These are phyloP conservation scores for Falco novaeseelandiae DNA, from an alignment of 2,797 vertebrate species.

Conservation along the genomic window DNA sequence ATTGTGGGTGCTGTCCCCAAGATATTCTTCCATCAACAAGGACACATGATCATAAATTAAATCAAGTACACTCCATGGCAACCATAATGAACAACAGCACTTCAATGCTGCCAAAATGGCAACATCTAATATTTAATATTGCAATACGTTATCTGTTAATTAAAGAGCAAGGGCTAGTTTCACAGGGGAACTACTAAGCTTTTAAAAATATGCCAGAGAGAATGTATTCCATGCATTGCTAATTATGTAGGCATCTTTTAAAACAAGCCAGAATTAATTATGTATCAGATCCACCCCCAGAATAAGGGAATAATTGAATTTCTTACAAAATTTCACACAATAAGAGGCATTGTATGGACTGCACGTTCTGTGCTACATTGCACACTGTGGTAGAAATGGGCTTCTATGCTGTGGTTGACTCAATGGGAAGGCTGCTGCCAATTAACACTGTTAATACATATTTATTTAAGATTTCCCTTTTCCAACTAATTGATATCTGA, in stretches of 20 bases:
- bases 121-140: conserved; percentile 41
- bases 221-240: conserved; percentile 21
- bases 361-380: background rate
- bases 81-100: conserved; percentile 19
- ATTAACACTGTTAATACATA: conserved; percentile 56
- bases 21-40: conserved; percentile 19
- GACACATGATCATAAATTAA: conserved; percentile 8
- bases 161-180: conserved; percentile 57
- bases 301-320: conserved; percentile 34
- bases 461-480: conserved; percentile 64
- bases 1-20: conserved; percentile 20
- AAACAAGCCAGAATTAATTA: conserved; percentile 41
- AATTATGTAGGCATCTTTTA: conserved; percentile 29
- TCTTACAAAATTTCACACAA: background rate
- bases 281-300: background rate
- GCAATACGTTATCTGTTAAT: conserved; percentile 42
- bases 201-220: conserved; percentile 38
- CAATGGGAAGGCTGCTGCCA: conserved; percentile 9
- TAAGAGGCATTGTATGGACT: background rate
- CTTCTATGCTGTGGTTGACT: background rate
- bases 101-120: conserved; percentile 37
- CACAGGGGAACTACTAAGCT: conserved; percentile 25
- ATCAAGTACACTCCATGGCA: background rate
- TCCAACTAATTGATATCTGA: conserved; percentile 59
- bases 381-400: background rate